A percentile compares a stretch with the other conserved stretches of the same genome.
Evolutionary conservation across 2,797 vertebrate genomes (phyloP).

Genomic region (Pteropus rufus): DNA sequence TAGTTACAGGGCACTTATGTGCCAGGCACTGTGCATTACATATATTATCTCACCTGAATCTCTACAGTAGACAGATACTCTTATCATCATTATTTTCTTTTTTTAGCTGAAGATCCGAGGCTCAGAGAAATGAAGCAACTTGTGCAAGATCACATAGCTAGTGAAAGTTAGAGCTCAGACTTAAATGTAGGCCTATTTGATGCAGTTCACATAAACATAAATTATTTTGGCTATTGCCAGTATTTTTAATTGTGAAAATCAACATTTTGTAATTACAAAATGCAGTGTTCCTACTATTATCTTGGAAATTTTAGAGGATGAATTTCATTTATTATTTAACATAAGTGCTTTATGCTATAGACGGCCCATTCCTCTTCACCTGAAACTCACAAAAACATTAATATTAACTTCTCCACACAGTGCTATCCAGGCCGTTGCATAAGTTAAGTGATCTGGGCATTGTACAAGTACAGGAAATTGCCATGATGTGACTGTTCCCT

Average conservation of each 20-base stretch:
- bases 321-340: neutral
- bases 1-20: neutral
- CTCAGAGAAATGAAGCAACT: neutral
- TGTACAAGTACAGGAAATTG: accelerated
- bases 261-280: neutral
- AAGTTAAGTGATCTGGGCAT: neutral
- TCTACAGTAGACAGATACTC: neutral
- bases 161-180: neutral
- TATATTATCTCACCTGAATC: neutral
- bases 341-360: neutral
- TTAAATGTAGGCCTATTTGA: neutral
- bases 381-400: neutral
- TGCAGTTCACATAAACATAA: neutral
- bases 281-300: neutral
- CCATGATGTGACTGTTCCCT: neutral
- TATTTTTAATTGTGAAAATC: neutral
- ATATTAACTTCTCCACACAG: neutral
- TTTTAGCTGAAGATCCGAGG: neutral
- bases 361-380: neutral
- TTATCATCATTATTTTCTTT: neutral
- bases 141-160: neutral
- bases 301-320: neutral
- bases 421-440: neutral
- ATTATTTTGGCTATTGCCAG: neutral
- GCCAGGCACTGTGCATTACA: neutral